A percentile compares a stretch with the other conserved stretches of the same genome.
Evolutionary conservation across 2,797 vertebrate species (phyloP).

Genomic region (Borostomias antarcticus): DNA sequence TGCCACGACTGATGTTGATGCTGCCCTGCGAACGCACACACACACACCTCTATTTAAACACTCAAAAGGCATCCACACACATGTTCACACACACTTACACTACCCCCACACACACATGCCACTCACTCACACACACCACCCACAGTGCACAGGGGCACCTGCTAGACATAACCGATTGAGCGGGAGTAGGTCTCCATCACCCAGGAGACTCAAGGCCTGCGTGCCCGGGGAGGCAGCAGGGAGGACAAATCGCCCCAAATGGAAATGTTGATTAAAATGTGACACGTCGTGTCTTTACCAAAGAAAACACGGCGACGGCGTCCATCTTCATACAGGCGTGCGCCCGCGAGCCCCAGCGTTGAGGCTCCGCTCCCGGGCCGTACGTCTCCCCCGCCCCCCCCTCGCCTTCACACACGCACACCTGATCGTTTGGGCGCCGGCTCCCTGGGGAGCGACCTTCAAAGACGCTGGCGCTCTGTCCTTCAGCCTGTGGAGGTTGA

Average conservation of each 20-base stretch:
- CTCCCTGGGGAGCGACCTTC: neutral
- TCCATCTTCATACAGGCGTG: slow-evolving; percentile 65
- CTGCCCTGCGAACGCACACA: slow-evolving; percentile 6
- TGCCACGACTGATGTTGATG: slow-evolving; percentile 13
- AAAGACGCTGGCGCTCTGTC: no score
- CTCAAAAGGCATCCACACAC: slow-evolving; percentile 13
- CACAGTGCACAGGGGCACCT: slow-evolving; percentile 2
- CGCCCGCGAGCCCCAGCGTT: slow-evolving; percentile 27
- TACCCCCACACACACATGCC: slow-evolving; percentile 15
- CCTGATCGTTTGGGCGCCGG: neutral
- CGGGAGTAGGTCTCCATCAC: slow-evolving; percentile 69
- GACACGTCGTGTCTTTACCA: slow-evolving; percentile 64
- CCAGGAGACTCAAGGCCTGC: slow-evolving; percentile 72
- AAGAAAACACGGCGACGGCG: slow-evolving; percentile 49
- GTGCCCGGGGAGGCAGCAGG: slow-evolving; percentile 44
- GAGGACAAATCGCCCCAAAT: slow-evolving; percentile 70
- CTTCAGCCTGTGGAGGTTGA: neutral
- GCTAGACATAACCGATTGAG: slow-evolving; percentile 17
- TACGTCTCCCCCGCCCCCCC: neutral
- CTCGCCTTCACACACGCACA: neutral
- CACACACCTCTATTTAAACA: slow-evolving; percentile 11
- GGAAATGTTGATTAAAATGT: slow-evolving; percentile 79
- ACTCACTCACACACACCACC: slow-evolving; percentile 18
- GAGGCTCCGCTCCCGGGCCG: slow-evolving; percentile 11
- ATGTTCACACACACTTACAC: slow-evolving; percentile 3